Evolutionary conservation across 2,888 invertebrate species (phyloP).

Genomic region (Drosophila tripunctata): DNA sequence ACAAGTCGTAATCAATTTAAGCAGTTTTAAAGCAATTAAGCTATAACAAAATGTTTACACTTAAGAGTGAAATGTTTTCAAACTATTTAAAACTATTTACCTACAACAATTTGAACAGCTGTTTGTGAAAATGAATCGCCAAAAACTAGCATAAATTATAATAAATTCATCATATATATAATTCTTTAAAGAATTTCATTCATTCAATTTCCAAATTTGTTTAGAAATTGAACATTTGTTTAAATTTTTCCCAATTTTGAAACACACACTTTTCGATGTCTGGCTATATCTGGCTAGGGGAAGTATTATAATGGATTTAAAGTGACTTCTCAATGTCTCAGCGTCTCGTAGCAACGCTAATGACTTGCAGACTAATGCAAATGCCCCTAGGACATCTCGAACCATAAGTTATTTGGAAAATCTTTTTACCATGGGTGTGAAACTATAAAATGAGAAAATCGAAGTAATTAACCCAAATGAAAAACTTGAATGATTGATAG

Average conservation of each 20-base stretch:
- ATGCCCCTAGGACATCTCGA: constrained; percentile 34
- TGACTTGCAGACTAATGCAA: constrained; percentile 66
- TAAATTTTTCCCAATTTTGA: neutral
- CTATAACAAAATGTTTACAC: no score
- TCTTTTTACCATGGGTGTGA: constrained; percentile 15
- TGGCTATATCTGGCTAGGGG: neutral
- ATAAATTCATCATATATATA: no score
- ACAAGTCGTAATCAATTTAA: no score
- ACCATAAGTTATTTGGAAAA: constrained; percentile 8
- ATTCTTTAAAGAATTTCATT: no score
- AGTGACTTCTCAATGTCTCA: constrained; percentile 55
- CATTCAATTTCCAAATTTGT: constrained; percentile 20
- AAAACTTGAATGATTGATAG: constrained; percentile 56
- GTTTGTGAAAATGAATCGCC: no score
- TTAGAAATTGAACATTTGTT: constrained; percentile 29
- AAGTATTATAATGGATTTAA: constrained; percentile 18
- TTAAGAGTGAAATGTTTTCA: no score
- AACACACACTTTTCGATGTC: constrained; percentile 1
- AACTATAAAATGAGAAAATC: constrained; percentile 38
- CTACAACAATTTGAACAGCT: no score
- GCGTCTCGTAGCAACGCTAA: constrained; percentile 48
- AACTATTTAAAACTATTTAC: no score
- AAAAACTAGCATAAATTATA: neutral
- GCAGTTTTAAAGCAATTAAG: no score
- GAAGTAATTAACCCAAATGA: constrained; percentile 55